Percentiles rank a stretch among this genome's conserved stretches.
Conservation (phyloP, 2,888 invertebrate species). For the Ophion costatus region DNA sequence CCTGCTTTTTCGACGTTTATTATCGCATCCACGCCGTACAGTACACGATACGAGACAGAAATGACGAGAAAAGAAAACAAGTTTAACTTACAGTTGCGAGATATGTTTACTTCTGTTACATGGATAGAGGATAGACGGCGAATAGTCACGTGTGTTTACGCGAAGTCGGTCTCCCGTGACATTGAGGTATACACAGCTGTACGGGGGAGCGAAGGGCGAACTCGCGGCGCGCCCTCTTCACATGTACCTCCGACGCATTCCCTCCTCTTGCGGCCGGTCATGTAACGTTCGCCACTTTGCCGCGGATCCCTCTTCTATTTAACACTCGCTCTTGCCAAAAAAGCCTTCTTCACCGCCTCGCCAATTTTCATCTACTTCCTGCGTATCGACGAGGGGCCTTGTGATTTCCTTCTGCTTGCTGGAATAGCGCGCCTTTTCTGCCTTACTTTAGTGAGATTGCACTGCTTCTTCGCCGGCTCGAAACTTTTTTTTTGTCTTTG, state of each 20-base stretch:
- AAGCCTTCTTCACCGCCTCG: neutral
- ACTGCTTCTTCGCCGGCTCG: neutral
- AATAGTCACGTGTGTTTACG: constrained; percentile 49
- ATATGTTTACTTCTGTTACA: constrained; percentile 30
- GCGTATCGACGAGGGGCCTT: neutral
- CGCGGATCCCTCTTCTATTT: neutral
- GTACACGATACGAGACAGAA: neutral
- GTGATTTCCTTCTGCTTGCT: neutral
- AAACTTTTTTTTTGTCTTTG: neutral
- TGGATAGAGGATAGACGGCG: constrained; percentile 22
- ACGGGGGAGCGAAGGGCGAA: neutral
- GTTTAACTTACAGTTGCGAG: constrained; percentile 13
- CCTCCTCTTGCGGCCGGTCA: constrained; percentile 42
- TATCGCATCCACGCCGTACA: too few species aligned
- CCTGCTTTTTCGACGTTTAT: too few species aligned
- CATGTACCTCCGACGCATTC: constrained; percentile 48
- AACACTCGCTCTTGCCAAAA: neutral
- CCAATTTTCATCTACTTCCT: neutral
- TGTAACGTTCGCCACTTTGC: constrained; percentile 44
- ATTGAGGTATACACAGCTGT: constrained; percentile 27
- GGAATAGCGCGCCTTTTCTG: neutral
- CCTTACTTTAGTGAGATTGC: too few species aligned
- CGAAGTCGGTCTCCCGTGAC: constrained; percentile 43
- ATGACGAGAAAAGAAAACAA: neutral
- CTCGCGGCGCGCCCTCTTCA: constrained; percentile 48